Evolutionary conservation across 2,113 vertebrate genomes (phyloP), one percentile per base, ranked within the genome.

Genomic region (Monarcha castaneiventris): DNA sequence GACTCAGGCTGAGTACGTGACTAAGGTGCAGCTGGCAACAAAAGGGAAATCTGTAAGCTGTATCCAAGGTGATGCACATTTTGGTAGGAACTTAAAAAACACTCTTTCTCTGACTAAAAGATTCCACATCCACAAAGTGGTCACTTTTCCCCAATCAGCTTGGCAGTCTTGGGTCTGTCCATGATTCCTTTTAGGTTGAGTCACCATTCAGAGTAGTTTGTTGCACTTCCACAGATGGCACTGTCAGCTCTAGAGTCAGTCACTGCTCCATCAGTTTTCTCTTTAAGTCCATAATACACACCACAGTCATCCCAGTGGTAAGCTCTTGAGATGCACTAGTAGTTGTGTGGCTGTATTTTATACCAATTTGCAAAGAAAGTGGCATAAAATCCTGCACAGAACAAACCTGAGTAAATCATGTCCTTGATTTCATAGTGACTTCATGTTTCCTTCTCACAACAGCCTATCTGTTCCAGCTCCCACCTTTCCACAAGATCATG

Each of bases 1-100:
- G 1, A 19, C 16, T 48, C 0, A 0, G 30, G 22, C 19, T 87
- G 56, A 52, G 19, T 4, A 73, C 11, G 3, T 66, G n/a, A 68
- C 29, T 59, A 87, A n/a, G 27, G 30, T 6, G 56, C 35, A 52
- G 33, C 3, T 76, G n/a, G 17, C 20, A 69, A 54, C 5, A 49
- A 41, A 87, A 84, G n/a, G 48, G 16, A 61, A 82, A 85, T 41
- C 37, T 69, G 32, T 69, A 66, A 85, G 39, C 16, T 80, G 51
- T 49, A 73, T 79, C 75, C 67, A 83, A 58, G n/a, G 11, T 39
- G n/a, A 73, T 55, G 8, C 20, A 85, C 1, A 2, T 52, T 87
- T 91, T 56, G 13, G 7, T 86, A 87, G 11, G 23, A 93, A 76
- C 29, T 80, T 59, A 51, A 49, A 69, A 82, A 68, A 48, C 29